Evolutionary conservation across 1,140 invertebrate species (phyloP).

Genomic region (Bombus terrestris): DNA sequence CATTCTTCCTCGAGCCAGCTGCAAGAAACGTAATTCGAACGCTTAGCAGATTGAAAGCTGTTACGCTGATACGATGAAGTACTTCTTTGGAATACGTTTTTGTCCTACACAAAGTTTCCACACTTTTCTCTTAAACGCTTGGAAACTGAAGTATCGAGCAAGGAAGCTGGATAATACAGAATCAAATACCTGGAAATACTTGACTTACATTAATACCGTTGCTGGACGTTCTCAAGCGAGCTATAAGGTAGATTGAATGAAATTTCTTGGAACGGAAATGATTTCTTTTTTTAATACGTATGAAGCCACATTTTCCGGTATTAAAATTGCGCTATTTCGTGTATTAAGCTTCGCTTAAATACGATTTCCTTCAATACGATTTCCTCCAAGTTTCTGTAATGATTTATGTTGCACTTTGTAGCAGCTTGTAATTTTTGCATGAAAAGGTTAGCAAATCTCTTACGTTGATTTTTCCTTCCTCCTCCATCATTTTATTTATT

Average conservation of each 20-base stretch:
- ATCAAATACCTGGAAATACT: not conserved
- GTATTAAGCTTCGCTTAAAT: not conserved
- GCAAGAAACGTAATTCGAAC: constrained; percentile 63
- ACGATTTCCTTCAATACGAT: not conserved
- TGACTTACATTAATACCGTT: constrained; percentile 19
- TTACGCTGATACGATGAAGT: constrained; percentile 42
- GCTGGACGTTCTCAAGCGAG: not conserved
- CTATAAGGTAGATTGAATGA: not conserved
- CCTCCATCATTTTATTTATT: not conserved
- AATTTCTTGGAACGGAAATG: not conserved
- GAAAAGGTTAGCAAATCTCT: too few relatives aligned
- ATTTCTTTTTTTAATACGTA: not conserved
- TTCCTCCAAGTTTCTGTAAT: not conserved
- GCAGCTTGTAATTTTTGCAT: not conserved
- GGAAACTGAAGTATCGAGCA: not conserved
- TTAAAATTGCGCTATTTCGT: not conserved
- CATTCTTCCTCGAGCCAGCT: constrained; percentile 53
- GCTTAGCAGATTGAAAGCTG: constrained; percentile 53
- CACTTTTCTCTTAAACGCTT: not conserved
- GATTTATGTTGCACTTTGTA: not conserved
- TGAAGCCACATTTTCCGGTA: not conserved
- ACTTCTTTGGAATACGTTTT: constrained; percentile 44
- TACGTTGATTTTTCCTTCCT: too few relatives aligned
- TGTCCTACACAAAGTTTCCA: constrained; percentile 3
- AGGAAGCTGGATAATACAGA: not conserved